Evolutionary conservation across 2,113 vertebrate species (phyloP).

Genomic region (Bolborhynchus lineola): DNA sequence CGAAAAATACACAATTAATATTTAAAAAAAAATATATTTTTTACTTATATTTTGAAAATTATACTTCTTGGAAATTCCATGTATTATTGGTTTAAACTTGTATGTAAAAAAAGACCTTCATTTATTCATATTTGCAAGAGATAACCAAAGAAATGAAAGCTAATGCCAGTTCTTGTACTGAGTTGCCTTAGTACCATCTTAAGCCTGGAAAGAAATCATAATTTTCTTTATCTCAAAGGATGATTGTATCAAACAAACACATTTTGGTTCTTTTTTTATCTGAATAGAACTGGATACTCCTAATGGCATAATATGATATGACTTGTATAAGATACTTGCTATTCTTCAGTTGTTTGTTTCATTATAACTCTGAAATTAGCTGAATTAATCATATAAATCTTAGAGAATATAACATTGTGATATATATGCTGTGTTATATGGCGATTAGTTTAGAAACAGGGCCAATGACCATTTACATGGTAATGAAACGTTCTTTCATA

Average conservation of each 20-base stretch:
- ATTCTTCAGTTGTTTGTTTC: not conserved
- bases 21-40: not conserved
- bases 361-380: slow-evolving; percentile 14
- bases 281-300: not conserved
- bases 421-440: not conserved
- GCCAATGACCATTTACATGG: slow-evolving; percentile 29
- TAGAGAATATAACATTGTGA: not conserved
- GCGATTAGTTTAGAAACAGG: slow-evolving; percentile 5
- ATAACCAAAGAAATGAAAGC: not conserved
- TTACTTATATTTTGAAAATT: not conserved
- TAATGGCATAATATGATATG: not conserved
- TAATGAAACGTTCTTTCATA: slow-evolving; percentile 51
- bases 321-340: not conserved
- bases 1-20: not conserved
- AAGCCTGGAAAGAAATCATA: not conserved
- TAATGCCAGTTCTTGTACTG: not conserved
- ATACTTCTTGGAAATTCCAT: not conserved
- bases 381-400: slow-evolving; percentile 24
- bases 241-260: not conserved
- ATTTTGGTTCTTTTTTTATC: not conserved
- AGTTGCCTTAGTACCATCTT: not conserved
- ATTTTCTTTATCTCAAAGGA: not conserved
- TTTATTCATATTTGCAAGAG: not conserved
- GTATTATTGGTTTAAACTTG: not conserved
- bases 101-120: not conserved